A percentile compares a stretch with the other conserved stretches of the same genome.
Conservation (phyloP, 2,888 invertebrate genomes). For the Leucophenga maculata region DNA sequence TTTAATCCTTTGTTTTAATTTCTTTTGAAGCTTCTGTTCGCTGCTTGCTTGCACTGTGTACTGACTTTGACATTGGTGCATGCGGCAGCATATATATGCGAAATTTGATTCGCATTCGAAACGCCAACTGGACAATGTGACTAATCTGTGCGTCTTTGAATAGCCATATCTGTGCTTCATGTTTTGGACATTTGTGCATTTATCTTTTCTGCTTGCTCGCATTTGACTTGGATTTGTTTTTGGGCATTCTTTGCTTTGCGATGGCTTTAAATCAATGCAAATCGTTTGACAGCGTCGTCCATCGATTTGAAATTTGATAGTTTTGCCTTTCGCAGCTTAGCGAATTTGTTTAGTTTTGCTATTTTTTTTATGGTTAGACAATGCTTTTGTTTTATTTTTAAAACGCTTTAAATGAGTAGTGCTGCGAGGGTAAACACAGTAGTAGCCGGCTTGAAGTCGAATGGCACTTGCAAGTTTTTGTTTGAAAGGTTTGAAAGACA, state of each 20-base stretch:
- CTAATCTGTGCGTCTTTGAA: too few species aligned
- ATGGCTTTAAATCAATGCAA: background rate
- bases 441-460: too few species aligned
- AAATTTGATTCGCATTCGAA: background rate
- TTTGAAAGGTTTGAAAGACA: too few species aligned
- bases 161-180: background rate
- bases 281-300: background rate
- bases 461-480: too few species aligned
- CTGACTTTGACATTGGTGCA: conserved; percentile 2
- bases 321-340: conserved; percentile 48
- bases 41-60: background rate
- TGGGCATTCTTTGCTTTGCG: background rate
- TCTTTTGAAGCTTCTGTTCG: background rate
- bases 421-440: too few species aligned
- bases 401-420: too few species aligned
- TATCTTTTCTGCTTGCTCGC: background rate
- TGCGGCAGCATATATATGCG: conserved; percentile 1
- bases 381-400: conserved; percentile 7
- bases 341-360: conserved; percentile 48
- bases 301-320: background rate
- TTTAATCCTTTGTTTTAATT: background rate
- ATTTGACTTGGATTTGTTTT: background rate
- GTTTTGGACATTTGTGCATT: background rate
- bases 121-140: too few species aligned
- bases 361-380: background rate